Percentiles rank a stretch among this genome's conserved stretches.
phyloP scores from a whole-genome alignment of 2,888 invertebrate species.

The Mythimna vitellina region DNA sequence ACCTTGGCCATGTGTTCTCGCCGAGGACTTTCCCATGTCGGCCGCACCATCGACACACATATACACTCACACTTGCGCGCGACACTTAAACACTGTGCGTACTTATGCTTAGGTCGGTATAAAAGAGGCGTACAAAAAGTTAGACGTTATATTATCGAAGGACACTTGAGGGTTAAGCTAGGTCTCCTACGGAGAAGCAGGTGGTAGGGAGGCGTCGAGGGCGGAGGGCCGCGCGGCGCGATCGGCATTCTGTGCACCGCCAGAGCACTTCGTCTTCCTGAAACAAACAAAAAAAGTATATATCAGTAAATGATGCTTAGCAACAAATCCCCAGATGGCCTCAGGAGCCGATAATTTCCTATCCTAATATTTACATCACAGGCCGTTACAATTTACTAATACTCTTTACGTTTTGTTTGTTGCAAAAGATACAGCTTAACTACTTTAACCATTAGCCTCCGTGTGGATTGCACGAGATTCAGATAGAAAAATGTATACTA shows the following conservation, averaged over 20 bases:
- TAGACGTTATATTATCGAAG: conserved; percentile 89
- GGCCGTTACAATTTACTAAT: not conserved
- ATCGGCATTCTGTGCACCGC: conserved; percentile 88
- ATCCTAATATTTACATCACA: not conserved
- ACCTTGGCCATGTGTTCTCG: conserved; percentile 91
- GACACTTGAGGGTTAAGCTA: conserved; percentile 87
- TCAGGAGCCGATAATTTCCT: not conserved
- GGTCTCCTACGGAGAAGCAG: conserved; percentile 87
- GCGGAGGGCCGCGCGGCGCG: conserved; percentile 90
- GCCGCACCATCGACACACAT: conserved; percentile 89
- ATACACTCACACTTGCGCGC: conserved; percentile 84
- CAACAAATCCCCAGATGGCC: conserved; percentile 1
- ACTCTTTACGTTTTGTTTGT: not conserved
- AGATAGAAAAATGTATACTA: not conserved
- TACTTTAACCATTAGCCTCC: not conserved
- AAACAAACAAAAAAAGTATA: conserved; percentile 72
- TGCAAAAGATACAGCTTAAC: not conserved
- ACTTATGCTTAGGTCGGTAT: conserved; percentile 88
- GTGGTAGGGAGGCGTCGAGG: conserved; percentile 85
- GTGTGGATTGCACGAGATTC: not conserved
- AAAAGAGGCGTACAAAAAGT: conserved; percentile 89
- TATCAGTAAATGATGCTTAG: conserved; percentile 19
- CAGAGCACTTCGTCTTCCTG: conserved; percentile 83
- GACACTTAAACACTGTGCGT: conserved; percentile 84
- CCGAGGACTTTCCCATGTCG: conserved; percentile 91